Evolutionary conservation across 2,113 vertebrate species (phyloP).

Genomic region (Brachionichthys hirsutus): DNA sequence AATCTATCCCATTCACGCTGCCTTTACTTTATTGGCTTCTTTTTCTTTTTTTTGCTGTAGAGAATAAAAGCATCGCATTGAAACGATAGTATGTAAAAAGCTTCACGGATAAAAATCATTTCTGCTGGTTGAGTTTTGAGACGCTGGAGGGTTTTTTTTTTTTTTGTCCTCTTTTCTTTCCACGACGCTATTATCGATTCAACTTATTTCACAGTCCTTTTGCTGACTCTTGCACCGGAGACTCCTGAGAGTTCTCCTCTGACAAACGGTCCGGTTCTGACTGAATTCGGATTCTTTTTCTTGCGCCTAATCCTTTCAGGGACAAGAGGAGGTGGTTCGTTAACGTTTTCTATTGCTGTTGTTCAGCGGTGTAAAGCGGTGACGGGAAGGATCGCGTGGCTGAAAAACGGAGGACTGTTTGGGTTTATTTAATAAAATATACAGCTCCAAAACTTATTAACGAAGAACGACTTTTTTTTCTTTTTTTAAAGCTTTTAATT

Average conservation of each 20-base stretch:
- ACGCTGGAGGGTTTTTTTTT: too few relatives aligned
- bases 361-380: constrained; percentile 15
- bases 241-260: constrained; percentile 18
- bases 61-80: constrained; percentile 1
- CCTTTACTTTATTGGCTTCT: too few relatives aligned
- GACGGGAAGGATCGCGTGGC: neutral
- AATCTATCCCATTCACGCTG: neutral
- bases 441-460: too few relatives aligned
- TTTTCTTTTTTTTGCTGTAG: constrained; percentile 7
- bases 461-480: too few relatives aligned
- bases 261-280: constrained; percentile 36
- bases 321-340: constrained; percentile 55
- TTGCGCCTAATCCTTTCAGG: constrained; percentile 46
- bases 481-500: too few relatives aligned
- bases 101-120: too few relatives aligned
- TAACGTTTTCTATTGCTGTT: constrained; percentile 52
- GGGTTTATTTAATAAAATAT: too few relatives aligned
- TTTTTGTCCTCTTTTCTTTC: constrained; percentile 14
- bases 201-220: constrained; percentile 4
- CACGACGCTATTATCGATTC: neutral
- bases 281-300: constrained; percentile 50
- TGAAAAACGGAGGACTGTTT: constrained; percentile 9
- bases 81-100: neutral
- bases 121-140: too few relatives aligned
- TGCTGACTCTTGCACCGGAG: neutral